phyloP scores from a whole-genome alignment of 2,113 vertebrate species.

The Anhinga anhinga region DNA sequence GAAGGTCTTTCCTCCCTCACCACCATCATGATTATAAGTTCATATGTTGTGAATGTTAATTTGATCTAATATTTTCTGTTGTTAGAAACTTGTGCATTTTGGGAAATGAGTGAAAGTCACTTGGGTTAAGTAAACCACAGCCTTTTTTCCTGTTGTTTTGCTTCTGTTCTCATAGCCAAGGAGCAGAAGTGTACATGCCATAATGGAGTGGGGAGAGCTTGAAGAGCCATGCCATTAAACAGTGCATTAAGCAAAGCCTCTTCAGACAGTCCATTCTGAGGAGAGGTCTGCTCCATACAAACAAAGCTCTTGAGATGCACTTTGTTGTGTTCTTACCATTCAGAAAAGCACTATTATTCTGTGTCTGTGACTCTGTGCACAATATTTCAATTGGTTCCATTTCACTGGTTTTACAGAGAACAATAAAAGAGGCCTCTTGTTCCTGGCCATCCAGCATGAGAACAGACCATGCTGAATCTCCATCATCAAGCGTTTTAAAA shows the following conservation, averaged over 20 bases:
- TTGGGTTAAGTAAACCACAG: constrained; percentile 25
- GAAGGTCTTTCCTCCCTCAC: background rate
- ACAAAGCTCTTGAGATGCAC: constrained; percentile 67
- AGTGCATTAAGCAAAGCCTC: constrained; percentile 66
- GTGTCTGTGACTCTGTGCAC: constrained; percentile 35
- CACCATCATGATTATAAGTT: background rate
- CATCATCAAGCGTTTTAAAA: constrained; percentile 1
- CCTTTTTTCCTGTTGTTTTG: background rate
- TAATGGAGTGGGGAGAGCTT: constrained; percentile 35
- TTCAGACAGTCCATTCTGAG: constrained; percentile 36
- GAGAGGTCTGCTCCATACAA: constrained; percentile 58
- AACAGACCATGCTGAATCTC: background rate
- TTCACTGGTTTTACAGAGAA: constrained; percentile 47
- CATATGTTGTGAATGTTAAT: background rate
- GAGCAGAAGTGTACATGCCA: background rate
- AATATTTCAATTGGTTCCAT: constrained; percentile 64
- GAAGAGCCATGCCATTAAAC: constrained; percentile 58
- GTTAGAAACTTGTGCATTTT: background rate
- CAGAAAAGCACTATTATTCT: constrained; percentile 37
- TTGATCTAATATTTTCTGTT: background rate
- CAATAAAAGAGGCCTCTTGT: constrained; percentile 48
- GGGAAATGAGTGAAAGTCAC: background rate
- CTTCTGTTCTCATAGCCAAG: constrained; percentile 1
- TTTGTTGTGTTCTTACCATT: constrained; percentile 54
- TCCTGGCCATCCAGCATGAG: constrained; percentile 16